phyloP scores from a whole-genome alignment of 2,797 vertebrate genomes.

The Tolypeutes matacus region DNA sequence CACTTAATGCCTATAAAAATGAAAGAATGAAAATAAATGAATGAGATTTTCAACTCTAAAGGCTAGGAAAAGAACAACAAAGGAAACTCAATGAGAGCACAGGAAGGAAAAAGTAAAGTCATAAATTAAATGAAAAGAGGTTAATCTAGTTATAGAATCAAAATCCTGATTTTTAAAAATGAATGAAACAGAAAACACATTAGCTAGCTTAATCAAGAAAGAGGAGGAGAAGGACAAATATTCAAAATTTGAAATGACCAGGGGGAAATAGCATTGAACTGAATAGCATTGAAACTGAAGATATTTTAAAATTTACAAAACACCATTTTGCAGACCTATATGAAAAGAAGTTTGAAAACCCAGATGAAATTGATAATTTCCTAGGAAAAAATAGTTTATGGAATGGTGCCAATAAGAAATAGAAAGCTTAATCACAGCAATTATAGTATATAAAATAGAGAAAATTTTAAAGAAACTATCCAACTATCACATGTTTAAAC shows the following conservation, averaged over 20 bases:
- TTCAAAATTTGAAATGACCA: not conserved
- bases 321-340: not conserved
- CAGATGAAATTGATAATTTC: not conserved
- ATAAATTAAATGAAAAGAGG: not conserved
- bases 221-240: not conserved
- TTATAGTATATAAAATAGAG: not conserved
- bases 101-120: not conserved
- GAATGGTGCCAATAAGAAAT: not conserved
- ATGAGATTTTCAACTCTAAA: not conserved
- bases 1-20: not conserved
- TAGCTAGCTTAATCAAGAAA: not conserved
- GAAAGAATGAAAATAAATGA: conserved; percentile 12
- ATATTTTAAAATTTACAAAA: not conserved
- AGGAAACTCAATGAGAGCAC: not conserved
- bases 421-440: not conserved
- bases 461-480: not conserved
- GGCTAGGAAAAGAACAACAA: not conserved
- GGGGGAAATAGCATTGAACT: not conserved
- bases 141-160: not conserved
- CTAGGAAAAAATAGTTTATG: not conserved
- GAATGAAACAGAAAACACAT: not conserved
- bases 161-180: not conserved
- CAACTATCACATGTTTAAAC: not conserved
- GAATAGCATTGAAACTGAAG: not conserved
- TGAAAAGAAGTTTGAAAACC: not conserved